These are phyloP conservation scores for Tolmerus cingulatus DNA, from an alignment of 2,888 invertebrate species.

Conservation along the genomic window DNA sequence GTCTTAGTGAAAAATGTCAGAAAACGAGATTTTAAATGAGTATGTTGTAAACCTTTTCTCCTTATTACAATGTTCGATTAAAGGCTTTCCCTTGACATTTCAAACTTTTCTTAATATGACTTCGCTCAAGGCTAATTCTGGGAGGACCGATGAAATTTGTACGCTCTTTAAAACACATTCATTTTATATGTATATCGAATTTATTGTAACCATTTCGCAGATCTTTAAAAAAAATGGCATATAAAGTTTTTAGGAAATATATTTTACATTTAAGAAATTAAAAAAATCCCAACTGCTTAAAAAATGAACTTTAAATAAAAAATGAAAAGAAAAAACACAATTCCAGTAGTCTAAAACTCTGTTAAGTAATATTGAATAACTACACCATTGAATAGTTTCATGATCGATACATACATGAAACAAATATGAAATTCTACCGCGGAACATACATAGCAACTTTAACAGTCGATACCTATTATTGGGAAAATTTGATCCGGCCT, in stretches of 20 bases:
- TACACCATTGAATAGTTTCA: too few species aligned
- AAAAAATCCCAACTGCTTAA: too few species aligned
- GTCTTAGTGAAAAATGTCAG: background rate
- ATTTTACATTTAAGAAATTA: too few species aligned
- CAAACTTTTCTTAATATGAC: background rate
- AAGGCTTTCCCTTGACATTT: background rate
- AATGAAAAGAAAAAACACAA: too few species aligned
- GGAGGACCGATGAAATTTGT: background rate
- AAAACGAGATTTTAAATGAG: background rate
- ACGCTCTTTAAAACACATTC: background rate
- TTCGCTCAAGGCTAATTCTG: background rate
- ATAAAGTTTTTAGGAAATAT: background rate
- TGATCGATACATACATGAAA: too few species aligned
- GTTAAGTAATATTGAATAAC: too few species aligned
- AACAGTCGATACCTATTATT: too few species aligned
- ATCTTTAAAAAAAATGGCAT: background rate
- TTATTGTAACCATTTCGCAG: background rate
- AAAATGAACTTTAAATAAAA: too few species aligned
- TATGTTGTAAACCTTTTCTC: background rate
- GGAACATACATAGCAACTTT: too few species aligned
- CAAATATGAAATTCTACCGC: too few species aligned
- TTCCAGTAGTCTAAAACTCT: too few species aligned
- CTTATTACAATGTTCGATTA: background rate
- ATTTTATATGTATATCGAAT: background rate
- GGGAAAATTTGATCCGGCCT: too few species aligned